Evolutionary conservation across 2,888 invertebrate species (phyloP), one percentile per base, ranked within the genome.

Genomic region (Caenorhabditis sp.): DNA sequence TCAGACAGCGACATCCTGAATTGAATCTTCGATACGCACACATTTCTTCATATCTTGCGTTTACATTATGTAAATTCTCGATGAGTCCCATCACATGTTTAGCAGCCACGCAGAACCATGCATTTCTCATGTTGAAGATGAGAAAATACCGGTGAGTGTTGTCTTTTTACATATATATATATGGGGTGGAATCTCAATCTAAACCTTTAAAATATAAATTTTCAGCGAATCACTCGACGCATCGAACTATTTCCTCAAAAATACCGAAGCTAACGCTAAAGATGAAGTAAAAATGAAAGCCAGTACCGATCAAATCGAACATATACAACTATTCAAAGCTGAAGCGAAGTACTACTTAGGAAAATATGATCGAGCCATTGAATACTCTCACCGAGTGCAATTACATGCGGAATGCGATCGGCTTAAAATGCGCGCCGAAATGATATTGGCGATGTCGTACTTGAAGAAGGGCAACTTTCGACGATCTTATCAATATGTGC

Each of bases 361-460:
- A 21, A 53, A 65, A 25, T 60, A 25, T 31, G 65, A 65, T 12
- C 61, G 68, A 36, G 59, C 68, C 2, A 73, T 73, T 38, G 68
- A 73, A 50, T 73, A 73, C 50, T 58, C 53, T 25, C 31, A 62
- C 2, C 43, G 56, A 20, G 57, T 68, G 0, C 14, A 25, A 7
- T 27, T 2, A 8, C 12, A 5, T 8, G 20, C 52, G n/a, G 21
- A 2, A 12, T 36, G 31, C 21, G 0, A 8, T 14, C 38, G 61
- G 23, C 36, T 65, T 2, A 53, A 38, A n/a, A 65, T 61, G 21
- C 38, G 73, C 25, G 73, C 73, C 1, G 20, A 14, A 17, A 73
- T 73, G 73, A 23, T 68, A 10, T 53, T 58, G 12, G 60, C 68
- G 4, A 73, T 73, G 54, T 61, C 73, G 20, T 73, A 73, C 50